A percentile compares a stretch with the other conserved stretches of the same genome.
These are phyloP conservation scores for Chloroceryle aenea DNA, from an alignment of 2,113 vertebrate species.

Conservation along the genomic window DNA sequence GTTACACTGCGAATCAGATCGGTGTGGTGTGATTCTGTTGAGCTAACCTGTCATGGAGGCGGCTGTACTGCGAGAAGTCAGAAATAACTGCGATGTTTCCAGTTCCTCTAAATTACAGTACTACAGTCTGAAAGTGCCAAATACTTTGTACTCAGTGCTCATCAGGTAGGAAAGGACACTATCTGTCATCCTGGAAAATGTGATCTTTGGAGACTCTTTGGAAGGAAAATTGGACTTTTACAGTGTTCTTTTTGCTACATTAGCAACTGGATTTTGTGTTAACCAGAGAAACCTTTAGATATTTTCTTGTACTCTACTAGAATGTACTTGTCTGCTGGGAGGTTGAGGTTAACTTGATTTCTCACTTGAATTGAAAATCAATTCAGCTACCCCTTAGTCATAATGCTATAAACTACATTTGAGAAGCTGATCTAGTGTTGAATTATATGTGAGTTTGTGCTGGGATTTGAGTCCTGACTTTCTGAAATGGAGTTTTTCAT, in stretches of 20 bases:
- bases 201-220: neutral
- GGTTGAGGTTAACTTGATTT: constrained; percentile 79
- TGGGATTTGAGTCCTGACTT: constrained; percentile 65
- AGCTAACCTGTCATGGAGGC: neutral
- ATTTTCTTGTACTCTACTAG: constrained; percentile 24
- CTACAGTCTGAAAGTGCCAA: neutral
- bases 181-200: neutral
- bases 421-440: constrained; percentile 58
- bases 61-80: neutral
- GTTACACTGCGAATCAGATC: neutral
- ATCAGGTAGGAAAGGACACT: neutral
- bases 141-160: accelerated
- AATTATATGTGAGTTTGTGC: constrained; percentile 66
- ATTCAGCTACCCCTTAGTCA: constrained; percentile 69
- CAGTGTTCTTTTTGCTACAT: neutral
- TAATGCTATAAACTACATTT: constrained; percentile 69
- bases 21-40: neutral
- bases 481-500: constrained; percentile 46
- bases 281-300: constrained; percentile 42
- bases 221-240: neutral
- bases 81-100: neutral
- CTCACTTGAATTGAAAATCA: constrained; percentile 77
- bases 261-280: constrained; percentile 24
- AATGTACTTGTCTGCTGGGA: constrained; percentile 59
- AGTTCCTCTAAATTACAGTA: neutral